Percentiles rank a stretch among this genome's conserved stretches.
These are phyloP conservation scores for Osmerus eperlanus DNA, from an alignment of 2,113 vertebrate genomes.

Conservation along the genomic window DNA sequence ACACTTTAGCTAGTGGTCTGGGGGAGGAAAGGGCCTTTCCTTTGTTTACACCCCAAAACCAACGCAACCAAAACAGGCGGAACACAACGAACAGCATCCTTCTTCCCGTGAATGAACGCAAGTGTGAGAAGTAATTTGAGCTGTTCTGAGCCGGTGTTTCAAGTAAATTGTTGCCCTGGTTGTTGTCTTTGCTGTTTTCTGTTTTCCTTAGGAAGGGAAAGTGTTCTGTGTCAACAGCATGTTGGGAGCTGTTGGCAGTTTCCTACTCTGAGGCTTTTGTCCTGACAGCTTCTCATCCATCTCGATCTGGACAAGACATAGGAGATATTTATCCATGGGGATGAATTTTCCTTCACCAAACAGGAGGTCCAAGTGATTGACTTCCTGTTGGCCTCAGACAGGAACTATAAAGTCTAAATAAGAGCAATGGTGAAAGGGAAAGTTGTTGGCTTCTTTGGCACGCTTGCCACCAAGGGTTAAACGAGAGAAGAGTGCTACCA, in stretches of 20 bases:
- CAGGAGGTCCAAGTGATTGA: constrained; percentile 23
- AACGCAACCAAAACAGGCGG: constrained; percentile 51
- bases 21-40: constrained; percentile 43
- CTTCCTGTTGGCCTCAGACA: constrained; percentile 31
- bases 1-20: constrained; percentile 45
- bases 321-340: constrained; percentile 3
- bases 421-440: background rate
- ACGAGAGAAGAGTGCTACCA: background rate
- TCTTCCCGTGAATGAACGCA: constrained; percentile 55
- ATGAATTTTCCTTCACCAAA: constrained; percentile 1
- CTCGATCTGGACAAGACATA: constrained; percentile 19
- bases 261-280: constrained; percentile 48
- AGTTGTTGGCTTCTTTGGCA: background rate
- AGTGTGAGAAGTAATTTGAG: constrained; percentile 33
- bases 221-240: constrained; percentile 24
- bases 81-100: constrained; percentile 44
- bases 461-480: background rate
- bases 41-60: constrained; percentile 44
- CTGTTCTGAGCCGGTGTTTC: constrained; percentile 33
- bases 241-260: constrained; percentile 11
- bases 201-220: constrained; percentile 60
- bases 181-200: constrained; percentile 50
- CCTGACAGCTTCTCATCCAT: constrained; percentile 42
- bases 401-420: constrained; percentile 14
- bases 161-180: constrained; percentile 1